Percentiles rank a stretch among this genome's conserved stretches.
phyloP scores from a whole-genome alignment of 2,888 invertebrate genomes.

The Aspidapion aeneum region DNA sequence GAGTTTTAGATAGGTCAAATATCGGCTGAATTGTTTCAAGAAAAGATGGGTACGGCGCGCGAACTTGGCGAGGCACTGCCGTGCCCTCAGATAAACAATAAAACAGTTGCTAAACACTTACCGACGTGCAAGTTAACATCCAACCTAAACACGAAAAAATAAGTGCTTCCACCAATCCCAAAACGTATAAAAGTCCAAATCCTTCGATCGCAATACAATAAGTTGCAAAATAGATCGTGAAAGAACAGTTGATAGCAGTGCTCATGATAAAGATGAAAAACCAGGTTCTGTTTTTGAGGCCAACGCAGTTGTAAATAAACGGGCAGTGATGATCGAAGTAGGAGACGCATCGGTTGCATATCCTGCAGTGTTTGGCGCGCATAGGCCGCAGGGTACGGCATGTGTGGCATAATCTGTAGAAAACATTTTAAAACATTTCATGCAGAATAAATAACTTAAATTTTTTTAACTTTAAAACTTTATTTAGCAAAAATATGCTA shows the following conservation, averaged over 20 bases:
- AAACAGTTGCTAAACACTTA: no score
- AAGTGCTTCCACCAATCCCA: conserved; percentile 78
- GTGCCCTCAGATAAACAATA: no score
- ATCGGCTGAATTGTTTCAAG: no score
- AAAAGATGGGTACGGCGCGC: no score
- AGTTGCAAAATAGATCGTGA: conserved; percentile 84
- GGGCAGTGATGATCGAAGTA: conserved; percentile 96
- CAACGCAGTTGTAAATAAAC: conserved; percentile 93
- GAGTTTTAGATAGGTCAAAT: no score
- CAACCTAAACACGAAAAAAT: conserved; percentile 83
- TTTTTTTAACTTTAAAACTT: no score
- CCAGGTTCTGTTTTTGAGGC: conserved; percentile 89
- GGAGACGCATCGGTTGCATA: conserved; percentile 74
- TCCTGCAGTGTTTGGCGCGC: conserved; percentile 87
- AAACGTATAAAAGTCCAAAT: conserved; percentile 78
- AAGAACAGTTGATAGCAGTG: conserved; percentile 82
- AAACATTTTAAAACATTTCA: no score
- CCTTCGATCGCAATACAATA: conserved; percentile 83
- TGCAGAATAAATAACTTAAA: no score
- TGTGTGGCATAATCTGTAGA: conserved; percentile 74
- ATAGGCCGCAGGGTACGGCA: conserved; percentile 84
- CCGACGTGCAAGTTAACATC: conserved; percentile 85
- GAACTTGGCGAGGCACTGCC: no score
- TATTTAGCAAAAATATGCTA: no score
- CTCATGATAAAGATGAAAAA: conserved; percentile 87